phyloP scores from a whole-genome alignment of 2,113 vertebrate genomes.

The Terrapene triunguis region DNA sequence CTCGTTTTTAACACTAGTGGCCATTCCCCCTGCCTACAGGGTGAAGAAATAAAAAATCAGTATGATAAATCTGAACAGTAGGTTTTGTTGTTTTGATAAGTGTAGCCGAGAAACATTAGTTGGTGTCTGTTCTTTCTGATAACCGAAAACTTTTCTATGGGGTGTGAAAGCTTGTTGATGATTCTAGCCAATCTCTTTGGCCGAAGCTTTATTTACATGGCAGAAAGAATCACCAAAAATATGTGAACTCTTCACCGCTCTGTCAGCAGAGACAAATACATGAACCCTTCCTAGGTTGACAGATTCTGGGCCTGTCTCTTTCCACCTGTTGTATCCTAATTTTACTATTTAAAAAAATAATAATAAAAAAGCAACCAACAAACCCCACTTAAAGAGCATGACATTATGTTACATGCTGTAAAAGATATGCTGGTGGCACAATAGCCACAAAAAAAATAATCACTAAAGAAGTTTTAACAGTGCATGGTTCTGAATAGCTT shows the following conservation, averaged over 20 bases:
- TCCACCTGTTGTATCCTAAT: constrained; percentile 68
- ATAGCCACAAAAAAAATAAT: not conserved
- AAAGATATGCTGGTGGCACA: not conserved
- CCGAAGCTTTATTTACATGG: constrained; percentile 65
- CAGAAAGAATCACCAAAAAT: constrained; percentile 69
- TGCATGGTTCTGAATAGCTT: constrained; percentile 16
- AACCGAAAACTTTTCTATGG: constrained; percentile 61
- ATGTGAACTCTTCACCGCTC: constrained; percentile 47
- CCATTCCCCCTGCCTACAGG: not conserved
- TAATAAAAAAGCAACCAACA: not conserved
- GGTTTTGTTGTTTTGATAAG: constrained; percentile 28
- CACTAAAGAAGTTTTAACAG: not conserved
- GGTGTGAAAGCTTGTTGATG: constrained; percentile 25
- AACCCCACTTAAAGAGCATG: constrained; percentile 31
- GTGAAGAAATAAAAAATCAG: not conserved
- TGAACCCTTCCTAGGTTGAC: constrained; percentile 64
- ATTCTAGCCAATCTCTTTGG: constrained; percentile 39
- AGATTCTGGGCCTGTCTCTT: constrained; percentile 69
- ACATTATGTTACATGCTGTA: not conserved
- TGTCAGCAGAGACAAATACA: constrained; percentile 4
- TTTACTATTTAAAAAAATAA: not conserved
- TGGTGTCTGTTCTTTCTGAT: constrained; percentile 55
- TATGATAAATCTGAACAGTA: not conserved
- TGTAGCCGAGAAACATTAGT: not conserved
- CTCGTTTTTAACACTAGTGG: not conserved